Conservation (phyloP, 1,140 invertebrate genomes). For the Armadillidium nasatum region DNA sequence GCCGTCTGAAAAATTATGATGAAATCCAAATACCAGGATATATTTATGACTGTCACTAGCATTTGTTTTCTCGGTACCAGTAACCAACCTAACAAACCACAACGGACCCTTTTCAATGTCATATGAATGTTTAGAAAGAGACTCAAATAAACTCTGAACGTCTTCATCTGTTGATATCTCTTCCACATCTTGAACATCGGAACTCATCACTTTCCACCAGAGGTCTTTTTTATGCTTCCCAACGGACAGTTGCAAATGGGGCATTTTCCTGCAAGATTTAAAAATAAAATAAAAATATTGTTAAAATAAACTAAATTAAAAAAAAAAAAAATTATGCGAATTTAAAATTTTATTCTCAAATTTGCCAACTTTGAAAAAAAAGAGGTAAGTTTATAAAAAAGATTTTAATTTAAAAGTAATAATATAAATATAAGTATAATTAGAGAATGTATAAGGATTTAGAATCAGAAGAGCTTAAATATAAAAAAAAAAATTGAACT, state of each 20-base stretch:
- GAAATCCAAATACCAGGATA: constrained; percentile 41
- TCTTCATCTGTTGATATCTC: constrained; percentile 31
- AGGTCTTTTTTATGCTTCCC: constrained; percentile 28
- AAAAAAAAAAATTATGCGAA: no score
- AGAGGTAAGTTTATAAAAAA: no score
- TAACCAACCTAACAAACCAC: constrained; percentile 38
- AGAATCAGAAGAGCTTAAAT: no score
- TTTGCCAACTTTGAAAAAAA: no score
- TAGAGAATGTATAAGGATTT: no score
- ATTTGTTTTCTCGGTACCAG: constrained; percentile 24
- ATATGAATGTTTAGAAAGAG: constrained; percentile 31
- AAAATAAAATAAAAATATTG: no score
- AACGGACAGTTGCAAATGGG: constrained; percentile 34
- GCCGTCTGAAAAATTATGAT: constrained; percentile 42
- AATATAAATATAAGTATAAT: no score
- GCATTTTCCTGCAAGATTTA: constrained; percentile 38
- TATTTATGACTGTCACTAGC: constrained; percentile 32
- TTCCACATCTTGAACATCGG: constrained; percentile 38
- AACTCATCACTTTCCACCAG: constrained; percentile 40
- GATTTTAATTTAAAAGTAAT: no score
- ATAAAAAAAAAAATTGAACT: no score
- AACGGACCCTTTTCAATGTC: constrained; percentile 35
- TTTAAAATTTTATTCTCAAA: no score
- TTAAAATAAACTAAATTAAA: not conserved
- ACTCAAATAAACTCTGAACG: constrained; percentile 34